Evolutionary conservation across 1,140 invertebrate genomes (phyloP).

Genomic region (Spodoptera frugiperda): DNA sequence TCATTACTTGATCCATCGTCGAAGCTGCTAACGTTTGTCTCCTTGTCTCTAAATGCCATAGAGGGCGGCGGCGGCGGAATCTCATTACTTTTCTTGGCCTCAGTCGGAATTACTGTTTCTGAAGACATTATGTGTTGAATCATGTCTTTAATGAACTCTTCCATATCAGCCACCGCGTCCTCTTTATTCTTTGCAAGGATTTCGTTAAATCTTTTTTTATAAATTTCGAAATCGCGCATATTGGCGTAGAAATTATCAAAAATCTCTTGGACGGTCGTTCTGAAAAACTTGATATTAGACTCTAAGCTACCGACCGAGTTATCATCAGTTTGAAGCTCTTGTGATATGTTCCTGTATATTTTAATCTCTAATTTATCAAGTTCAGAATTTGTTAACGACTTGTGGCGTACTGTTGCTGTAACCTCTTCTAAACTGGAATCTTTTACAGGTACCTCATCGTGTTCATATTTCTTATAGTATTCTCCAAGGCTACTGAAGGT

Average conservation of each 20-base stretch:
- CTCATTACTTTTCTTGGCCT: slow-evolving; percentile 30
- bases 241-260: slow-evolving; percentile 73
- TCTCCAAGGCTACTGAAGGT: slow-evolving; percentile 46
- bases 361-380: slow-evolving; percentile 71
- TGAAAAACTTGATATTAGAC: slow-evolving; percentile 76
- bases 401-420: slow-evolving; percentile 48
- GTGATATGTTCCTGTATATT: slow-evolving; percentile 67
- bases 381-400: slow-evolving; percentile 65
- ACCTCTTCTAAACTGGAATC: slow-evolving; percentile 56
- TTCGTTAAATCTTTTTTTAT: slow-evolving; percentile 72
- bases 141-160: slow-evolving; percentile 74
- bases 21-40: slow-evolving; percentile 9
- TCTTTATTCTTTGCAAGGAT: slow-evolving; percentile 68
- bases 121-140: slow-evolving; percentile 71
- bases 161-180: slow-evolving; percentile 69
- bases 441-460: slow-evolving; percentile 71
- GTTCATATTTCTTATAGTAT: slow-evolving; percentile 73
- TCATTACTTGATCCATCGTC: background rate
- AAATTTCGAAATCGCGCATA: slow-evolving; percentile 76
- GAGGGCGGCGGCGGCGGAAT: background rate
- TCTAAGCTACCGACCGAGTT: slow-evolving; percentile 63
- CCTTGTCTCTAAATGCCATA: slow-evolving; percentile 26
- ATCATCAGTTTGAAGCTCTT: slow-evolving; percentile 67
- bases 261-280: slow-evolving; percentile 73
- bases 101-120: slow-evolving; percentile 54